Conservation (phyloP, 2,888 invertebrate genomes). For the Melolontha melolontha region DNA sequence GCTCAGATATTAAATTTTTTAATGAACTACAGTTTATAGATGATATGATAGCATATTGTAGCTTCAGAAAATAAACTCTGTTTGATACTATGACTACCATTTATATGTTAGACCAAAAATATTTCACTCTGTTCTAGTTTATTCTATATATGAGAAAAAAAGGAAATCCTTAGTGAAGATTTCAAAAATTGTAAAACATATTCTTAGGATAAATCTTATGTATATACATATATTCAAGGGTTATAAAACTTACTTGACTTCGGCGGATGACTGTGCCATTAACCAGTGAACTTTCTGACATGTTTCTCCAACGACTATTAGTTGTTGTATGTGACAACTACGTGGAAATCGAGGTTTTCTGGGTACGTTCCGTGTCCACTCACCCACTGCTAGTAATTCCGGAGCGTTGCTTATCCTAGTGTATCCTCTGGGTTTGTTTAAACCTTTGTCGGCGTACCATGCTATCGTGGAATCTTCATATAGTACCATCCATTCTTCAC, state of each 20-base stretch:
- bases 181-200: no score
- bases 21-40: no score
- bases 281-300: conserved; percentile 85
- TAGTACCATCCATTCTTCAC: conserved; percentile 86
- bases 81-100: no score
- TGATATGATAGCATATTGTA: no score
- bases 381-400: conserved; percentile 83
- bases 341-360: conserved; percentile 78
- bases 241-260: conserved; percentile 75
- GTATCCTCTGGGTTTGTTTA: conserved; percentile 65
- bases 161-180: no score
- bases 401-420: conserved; percentile 81
- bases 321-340: conserved; percentile 77
- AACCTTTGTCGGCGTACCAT: conserved; percentile 80
- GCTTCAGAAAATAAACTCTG: no score
- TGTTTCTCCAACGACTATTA: conserved; percentile 78
- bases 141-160: no score
- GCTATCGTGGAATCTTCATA: conserved; percentile 89
- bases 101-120: no score
- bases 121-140: no score
- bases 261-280: conserved; percentile 80
- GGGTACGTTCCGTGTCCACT: conserved; percentile 84
- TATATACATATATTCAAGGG: conserved; percentile 7
- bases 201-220: not conserved
- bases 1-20: no score